phyloP scores from a whole-genome alignment of 2,113 vertebrate species.

The Puffinus mauretanicus region DNA sequence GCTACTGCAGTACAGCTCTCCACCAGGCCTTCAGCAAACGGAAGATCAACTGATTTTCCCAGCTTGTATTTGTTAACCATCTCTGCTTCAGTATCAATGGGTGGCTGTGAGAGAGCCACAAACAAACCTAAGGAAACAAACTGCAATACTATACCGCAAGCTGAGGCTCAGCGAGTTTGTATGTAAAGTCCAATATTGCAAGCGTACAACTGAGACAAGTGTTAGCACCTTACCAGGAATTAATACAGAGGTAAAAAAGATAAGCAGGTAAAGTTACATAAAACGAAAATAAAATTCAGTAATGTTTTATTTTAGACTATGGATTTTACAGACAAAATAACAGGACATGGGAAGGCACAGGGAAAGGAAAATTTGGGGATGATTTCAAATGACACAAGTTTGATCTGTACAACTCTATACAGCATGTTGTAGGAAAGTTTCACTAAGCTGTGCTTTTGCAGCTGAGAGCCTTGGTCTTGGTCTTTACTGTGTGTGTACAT shows the following conservation, averaged over 20 bases:
- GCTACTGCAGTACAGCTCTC: conserved; percentile 76
- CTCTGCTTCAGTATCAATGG: conserved; percentile 52
- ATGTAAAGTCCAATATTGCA: neutral
- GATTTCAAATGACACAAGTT: neutral
- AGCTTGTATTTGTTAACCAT: conserved; percentile 67
- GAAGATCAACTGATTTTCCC: conserved; percentile 73
- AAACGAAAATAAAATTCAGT: neutral
- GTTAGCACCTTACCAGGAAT: neutral
- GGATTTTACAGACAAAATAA: neutral
- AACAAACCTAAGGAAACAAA: neutral
- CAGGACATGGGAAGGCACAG: neutral
- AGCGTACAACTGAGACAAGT: neutral
- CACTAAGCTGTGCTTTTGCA: neutral
- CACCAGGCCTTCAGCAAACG: conserved; percentile 70
- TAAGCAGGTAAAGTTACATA: neutral
- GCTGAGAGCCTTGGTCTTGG: neutral
- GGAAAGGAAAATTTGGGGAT: neutral
- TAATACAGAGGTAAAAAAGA: neutral
- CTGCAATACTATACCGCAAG: neutral
- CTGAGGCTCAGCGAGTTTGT: neutral
- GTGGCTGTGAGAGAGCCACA: neutral
- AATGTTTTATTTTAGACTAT: accelerated
- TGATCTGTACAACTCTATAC: neutral
- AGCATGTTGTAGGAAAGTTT: neutral
- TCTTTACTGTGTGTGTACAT: neutral